phyloP scores from a whole-genome alignment of 2,888 invertebrate genomes.

The Odontocolon sp. region DNA sequence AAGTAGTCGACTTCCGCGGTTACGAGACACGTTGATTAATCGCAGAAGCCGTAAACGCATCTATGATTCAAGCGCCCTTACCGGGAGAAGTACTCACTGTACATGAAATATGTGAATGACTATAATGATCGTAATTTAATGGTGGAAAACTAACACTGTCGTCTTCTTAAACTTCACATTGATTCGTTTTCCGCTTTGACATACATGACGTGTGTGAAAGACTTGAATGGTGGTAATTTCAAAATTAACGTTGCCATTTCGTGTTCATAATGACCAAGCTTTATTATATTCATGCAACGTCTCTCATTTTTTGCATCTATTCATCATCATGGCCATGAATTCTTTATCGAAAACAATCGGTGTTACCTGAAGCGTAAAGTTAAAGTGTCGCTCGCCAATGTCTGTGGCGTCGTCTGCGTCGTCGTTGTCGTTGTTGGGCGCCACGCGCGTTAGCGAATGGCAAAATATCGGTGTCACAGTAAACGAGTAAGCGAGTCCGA shows the following conservation, averaged over 20 bases:
- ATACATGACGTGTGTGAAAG: too few species aligned
- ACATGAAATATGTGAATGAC: not conserved
- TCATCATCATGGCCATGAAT: slow-evolving; percentile 10
- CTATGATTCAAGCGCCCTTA: too few species aligned
- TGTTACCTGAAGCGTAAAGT: slow-evolving; percentile 37
- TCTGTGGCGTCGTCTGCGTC: not conserved
- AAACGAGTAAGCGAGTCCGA: slow-evolving; percentile 48
- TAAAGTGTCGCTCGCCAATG: slow-evolving; percentile 19
- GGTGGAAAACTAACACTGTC: too few species aligned
- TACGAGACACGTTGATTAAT: too few species aligned
- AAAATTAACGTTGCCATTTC: not conserved
- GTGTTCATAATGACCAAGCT: not conserved
- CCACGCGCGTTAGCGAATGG: slow-evolving; percentile 46
- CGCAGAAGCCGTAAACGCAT: too few species aligned
- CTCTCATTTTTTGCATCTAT: not conserved
- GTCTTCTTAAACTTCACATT: too few species aligned
- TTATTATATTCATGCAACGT: not conserved
- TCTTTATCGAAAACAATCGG: slow-evolving; percentile 22
- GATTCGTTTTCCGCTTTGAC: too few species aligned
- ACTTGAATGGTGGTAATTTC: too few species aligned
- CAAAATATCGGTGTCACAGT: slow-evolving; percentile 57
- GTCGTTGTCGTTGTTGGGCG: slow-evolving; percentile 22
- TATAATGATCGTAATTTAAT: too few species aligned
- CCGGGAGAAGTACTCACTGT: too few species aligned
- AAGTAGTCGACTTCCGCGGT: too few species aligned